Evolutionary conservation across 2,113 vertebrate species (phyloP).

Genomic region (Ranitomeya imitator): DNA sequence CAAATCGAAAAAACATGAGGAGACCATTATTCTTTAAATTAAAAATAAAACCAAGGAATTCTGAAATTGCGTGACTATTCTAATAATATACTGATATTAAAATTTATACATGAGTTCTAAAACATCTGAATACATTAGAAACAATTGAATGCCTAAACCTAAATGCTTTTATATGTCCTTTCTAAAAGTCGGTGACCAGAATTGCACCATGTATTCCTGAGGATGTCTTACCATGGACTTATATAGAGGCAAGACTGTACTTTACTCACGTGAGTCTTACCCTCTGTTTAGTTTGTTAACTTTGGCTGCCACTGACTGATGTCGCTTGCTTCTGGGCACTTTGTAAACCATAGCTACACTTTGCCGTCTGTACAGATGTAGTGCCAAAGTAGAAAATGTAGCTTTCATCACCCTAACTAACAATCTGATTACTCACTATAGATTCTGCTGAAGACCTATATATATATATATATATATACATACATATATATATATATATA

Average conservation of each 20-base stretch:
- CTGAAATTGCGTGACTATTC: not conserved
- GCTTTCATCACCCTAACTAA: not conserved
- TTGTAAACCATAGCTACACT: not conserved
- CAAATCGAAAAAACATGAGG: not conserved
- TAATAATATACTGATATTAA: not conserved
- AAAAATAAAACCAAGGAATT: not conserved
- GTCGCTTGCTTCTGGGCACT: not conserved
- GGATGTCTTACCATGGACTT: conserved; percentile 41
- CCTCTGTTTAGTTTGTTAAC: conserved; percentile 6
- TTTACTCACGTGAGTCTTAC: conserved; percentile 32
- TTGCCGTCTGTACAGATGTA: not conserved
- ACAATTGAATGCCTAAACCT: not conserved
- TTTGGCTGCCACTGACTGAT: conserved; percentile 29
- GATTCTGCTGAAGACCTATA: not conserved
- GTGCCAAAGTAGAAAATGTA: not conserved
- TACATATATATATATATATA: not conserved
- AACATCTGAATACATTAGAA: not conserved
- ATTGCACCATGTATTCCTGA: conserved; percentile 27
- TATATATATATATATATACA: not conserved
- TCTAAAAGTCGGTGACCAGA: conserved; percentile 18
- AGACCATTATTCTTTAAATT: not conserved
- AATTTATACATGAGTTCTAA: not conserved
- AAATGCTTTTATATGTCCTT: conserved; percentile 23
- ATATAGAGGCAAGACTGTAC: conserved; percentile 35
- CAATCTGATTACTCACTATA: not conserved